Conservation (phyloP, 92 coral and sea anemone genomes). For the Blastomussa wellsi region DNA sequence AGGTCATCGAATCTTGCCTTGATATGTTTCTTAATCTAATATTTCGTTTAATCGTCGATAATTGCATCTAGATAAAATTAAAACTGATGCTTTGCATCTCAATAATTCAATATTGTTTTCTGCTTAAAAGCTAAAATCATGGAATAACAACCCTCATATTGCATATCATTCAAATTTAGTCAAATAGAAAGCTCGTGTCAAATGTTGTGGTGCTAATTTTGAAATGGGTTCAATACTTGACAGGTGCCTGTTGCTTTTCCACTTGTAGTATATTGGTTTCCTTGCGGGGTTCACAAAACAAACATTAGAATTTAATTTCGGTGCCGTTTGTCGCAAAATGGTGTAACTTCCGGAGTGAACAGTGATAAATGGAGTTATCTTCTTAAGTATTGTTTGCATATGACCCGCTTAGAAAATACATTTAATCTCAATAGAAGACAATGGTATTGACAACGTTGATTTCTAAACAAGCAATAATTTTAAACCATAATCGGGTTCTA, state of each 20-base stretch:
- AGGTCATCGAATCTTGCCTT: neutral
- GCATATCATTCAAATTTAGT: neutral
- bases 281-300: slow-evolving; percentile 21
- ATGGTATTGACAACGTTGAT: neutral
- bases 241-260: slow-evolving; percentile 1
- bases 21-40: neutral
- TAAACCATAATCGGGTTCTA: slow-evolving; percentile 16
- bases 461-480: slow-evolving; percentile 23
- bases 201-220: neutral
- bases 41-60: neutral
- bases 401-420: slow-evolving; percentile 30
- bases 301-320: slow-evolving; percentile 18
- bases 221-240: neutral
- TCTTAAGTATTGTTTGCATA: slow-evolving; percentile 28
- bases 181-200: neutral
- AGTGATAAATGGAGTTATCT: neutral
- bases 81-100: neutral
- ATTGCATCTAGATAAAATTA: neutral
- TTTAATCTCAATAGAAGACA: slow-evolving; percentile 17
- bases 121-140: neutral
- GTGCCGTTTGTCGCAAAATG: slow-evolving; percentile 9
- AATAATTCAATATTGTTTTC: neutral
- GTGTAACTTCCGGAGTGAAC: slow-evolving; percentile 14
- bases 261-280: slow-evolving; percentile 26
- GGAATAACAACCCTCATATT: neutral